Evolutionary conservation across 2,113 vertebrate species (phyloP).

Genomic region (Scomber colias): DNA sequence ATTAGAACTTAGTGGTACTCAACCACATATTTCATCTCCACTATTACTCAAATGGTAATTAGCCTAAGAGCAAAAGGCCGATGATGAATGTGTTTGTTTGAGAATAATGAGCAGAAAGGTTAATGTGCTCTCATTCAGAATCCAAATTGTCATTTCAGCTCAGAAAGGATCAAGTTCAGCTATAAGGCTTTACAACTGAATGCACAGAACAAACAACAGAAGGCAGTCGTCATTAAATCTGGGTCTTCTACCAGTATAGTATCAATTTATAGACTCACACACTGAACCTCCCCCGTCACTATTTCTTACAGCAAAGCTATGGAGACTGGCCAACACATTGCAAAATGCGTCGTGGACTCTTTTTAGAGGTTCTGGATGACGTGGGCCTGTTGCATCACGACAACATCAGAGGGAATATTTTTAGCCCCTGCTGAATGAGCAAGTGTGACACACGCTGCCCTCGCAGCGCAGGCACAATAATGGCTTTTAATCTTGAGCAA

Average conservation of each 20-base stretch:
- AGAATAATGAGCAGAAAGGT: conserved; percentile 45
- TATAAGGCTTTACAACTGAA: not conserved
- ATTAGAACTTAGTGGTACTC: conserved; percentile 65
- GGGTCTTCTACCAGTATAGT: conserved; percentile 43
- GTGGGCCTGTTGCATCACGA: conserved; percentile 69
- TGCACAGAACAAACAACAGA: conserved; percentile 29
- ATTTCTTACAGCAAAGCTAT: conserved; percentile 26
- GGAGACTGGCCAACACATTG: conserved; percentile 49
- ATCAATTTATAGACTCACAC: conserved; percentile 68
- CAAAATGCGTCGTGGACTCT: conserved; percentile 25
- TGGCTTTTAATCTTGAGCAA: conserved; percentile 74
- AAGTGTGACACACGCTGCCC: conserved; percentile 58
- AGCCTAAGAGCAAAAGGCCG: conserved; percentile 24
- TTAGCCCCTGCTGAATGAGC: conserved; percentile 72
- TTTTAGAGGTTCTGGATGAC: conserved; percentile 57
- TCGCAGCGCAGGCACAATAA: conserved; percentile 56
- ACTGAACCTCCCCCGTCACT: conserved; percentile 29
- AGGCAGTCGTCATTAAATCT: conserved; percentile 49
- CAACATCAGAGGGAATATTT: conserved; percentile 77
- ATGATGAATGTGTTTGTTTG: conserved; percentile 43
- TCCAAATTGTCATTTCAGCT: conserved; percentile 10
- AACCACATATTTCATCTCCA: conserved; percentile 52
- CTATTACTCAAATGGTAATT: conserved; percentile 63
- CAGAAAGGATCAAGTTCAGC: conserved; percentile 1
- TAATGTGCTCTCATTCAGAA: conserved; percentile 16